Percentiles rank a stretch among this genome's conserved stretches.
phyloP scores from a whole-genome alignment of 37 sponge, comb jelly and placozoan genomes.

The Oopsacas minuta region DNA sequence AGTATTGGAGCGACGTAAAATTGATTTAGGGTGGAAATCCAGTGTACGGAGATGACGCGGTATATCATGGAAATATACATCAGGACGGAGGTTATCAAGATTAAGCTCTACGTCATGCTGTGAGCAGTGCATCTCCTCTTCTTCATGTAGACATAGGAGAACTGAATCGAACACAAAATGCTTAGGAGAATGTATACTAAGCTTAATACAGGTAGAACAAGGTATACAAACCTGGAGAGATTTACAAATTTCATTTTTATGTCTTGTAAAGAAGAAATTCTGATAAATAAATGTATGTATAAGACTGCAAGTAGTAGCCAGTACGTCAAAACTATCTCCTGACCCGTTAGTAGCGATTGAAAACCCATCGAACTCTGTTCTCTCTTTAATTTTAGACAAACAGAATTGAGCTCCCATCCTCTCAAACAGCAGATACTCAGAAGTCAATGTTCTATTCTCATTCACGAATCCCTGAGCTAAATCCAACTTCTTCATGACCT shows the following conservation, averaged over 20 bases:
- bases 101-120: neutral
- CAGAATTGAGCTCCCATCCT: neutral
- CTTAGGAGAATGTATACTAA: neutral
- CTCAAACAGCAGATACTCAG: neutral
- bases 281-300: neutral
- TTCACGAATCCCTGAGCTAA: neutral
- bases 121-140: neutral
- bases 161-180: constrained; percentile 1
- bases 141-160: constrained; percentile 7
- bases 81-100: neutral
- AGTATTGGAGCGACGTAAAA: neutral
- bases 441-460: neutral
- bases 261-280: neutral
- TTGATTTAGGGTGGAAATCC: neutral
- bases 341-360: neutral
- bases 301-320: neutral
- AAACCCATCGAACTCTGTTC: constrained; percentile 6
- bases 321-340: neutral
- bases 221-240: neutral
- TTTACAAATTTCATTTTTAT: neutral
- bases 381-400: neutral
- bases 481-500: neutral
- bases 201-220: neutral
- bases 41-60: neutral
- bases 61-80: constrained; percentile 9